Conservation (phyloP, 1,140 invertebrate species). For the Orchestia grillus region DNA sequence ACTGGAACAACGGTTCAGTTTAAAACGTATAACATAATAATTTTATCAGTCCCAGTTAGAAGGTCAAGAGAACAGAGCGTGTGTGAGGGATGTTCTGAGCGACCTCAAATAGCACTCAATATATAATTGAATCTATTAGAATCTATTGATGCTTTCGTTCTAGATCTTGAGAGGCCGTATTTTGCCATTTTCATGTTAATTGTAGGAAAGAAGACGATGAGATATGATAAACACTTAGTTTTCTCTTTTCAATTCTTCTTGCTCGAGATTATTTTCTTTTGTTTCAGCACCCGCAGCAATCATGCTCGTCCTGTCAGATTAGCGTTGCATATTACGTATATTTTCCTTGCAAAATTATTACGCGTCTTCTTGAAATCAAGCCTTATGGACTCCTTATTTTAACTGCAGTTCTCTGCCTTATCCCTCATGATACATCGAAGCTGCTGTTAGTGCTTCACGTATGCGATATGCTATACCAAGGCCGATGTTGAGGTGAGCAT, state of each 20-base stretch:
- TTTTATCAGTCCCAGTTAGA: not conserved
- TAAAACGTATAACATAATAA: not conserved
- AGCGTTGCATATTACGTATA: too few species aligned
- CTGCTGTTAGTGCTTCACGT: too few species aligned
- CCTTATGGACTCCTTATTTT: too few species aligned
- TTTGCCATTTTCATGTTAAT: not conserved
- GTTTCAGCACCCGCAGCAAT: too few species aligned
- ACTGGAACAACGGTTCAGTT: too few species aligned
- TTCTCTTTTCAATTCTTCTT: not conserved
- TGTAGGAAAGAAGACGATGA: too few species aligned
- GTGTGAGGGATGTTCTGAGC: not conserved
- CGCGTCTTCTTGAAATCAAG: too few species aligned
- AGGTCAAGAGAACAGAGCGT: not conserved
- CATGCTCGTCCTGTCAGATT: too few species aligned
- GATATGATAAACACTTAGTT: too few species aligned
- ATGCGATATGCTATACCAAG: not conserved
- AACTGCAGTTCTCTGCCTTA: too few species aligned
- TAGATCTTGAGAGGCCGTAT: not conserved
- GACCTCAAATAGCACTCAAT: not conserved
- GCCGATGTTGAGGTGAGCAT: not conserved
- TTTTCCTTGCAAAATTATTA: too few species aligned
- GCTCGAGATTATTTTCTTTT: not conserved
- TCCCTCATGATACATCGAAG: not conserved
- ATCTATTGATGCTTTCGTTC: not conserved
- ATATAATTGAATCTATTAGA: not conserved